Conservation (phyloP, 1,140 invertebrate genomes). For the Myzus persicae region DNA sequence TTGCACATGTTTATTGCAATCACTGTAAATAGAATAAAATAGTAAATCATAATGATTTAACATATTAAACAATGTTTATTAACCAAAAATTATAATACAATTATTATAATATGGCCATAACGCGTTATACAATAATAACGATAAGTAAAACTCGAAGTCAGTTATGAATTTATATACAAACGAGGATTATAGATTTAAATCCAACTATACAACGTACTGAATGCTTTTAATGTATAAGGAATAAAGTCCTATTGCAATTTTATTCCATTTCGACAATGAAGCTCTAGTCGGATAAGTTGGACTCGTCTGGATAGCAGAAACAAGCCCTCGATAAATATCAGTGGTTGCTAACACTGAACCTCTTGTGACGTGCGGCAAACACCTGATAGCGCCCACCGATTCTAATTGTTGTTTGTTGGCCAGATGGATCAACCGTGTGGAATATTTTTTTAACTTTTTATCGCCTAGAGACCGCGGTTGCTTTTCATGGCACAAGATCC, state of each 20-base stretch:
- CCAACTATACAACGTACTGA: neutral
- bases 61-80: too few relatives aligned
- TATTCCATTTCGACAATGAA: constrained; percentile 6
- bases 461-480: neutral
- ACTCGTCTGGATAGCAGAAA: neutral
- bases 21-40: too few relatives aligned
- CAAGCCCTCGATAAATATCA: neutral
- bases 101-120: too few relatives aligned
- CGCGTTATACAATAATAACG: too few relatives aligned
- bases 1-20: too few relatives aligned
- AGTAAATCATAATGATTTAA: too few relatives aligned
- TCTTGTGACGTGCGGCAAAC: neutral
- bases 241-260: neutral
- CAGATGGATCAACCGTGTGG: neutral
- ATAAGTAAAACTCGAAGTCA: too few relatives aligned
- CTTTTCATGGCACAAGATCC: neutral
- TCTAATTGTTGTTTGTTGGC: neutral
- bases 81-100: too few relatives aligned
- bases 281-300: neutral
- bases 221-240: constrained; percentile 24
- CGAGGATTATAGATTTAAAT: neutral
- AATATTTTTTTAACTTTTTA: neutral
- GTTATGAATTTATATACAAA: too few relatives aligned
- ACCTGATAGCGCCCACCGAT: neutral
- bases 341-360: neutral